Conservation (phyloP, 2,888 invertebrate species). For the Philopedon plagiatum region DNA sequence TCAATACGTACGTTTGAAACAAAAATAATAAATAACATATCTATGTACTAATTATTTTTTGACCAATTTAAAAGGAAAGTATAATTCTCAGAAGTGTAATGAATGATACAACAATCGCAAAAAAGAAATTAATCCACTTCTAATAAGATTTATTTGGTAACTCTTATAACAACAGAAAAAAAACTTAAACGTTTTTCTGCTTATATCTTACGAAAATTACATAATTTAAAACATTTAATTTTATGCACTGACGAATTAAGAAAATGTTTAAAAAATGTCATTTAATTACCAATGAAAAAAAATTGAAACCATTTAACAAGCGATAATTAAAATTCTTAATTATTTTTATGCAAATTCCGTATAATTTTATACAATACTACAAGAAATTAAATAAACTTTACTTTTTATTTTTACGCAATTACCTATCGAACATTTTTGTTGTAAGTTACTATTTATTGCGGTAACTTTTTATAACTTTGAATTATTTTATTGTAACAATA, state of each 20-base stretch:
- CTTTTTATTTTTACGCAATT: conserved; percentile 10
- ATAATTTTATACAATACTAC: not conserved
- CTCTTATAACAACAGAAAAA: not conserved
- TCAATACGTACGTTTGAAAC: too few species aligned
- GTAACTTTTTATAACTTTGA: not conserved
- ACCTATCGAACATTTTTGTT: not conserved
- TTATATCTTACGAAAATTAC: not conserved
- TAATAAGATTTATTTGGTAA: conserved; percentile 6
- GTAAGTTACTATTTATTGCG: not conserved
- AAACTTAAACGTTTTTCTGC: not conserved
- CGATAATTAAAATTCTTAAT: not conserved
- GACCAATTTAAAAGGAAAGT: not conserved
- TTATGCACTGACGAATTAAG: conserved; percentile 10
- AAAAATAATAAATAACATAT: too few species aligned
- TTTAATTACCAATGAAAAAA: not conserved
- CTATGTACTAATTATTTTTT: not conserved
- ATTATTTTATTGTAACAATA: not conserved
- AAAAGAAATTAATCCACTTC: not conserved
- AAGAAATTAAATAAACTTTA: conserved; percentile 4
- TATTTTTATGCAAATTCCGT: not conserved
- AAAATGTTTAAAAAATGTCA: not conserved
- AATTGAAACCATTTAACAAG: not conserved
- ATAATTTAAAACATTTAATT: conserved; percentile 6
- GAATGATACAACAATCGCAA: not conserved
- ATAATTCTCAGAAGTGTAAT: not conserved